These are phyloP conservation scores for Elysia crispata DNA, from an alignment of 2,888 invertebrate species.

Conservation along the genomic window DNA sequence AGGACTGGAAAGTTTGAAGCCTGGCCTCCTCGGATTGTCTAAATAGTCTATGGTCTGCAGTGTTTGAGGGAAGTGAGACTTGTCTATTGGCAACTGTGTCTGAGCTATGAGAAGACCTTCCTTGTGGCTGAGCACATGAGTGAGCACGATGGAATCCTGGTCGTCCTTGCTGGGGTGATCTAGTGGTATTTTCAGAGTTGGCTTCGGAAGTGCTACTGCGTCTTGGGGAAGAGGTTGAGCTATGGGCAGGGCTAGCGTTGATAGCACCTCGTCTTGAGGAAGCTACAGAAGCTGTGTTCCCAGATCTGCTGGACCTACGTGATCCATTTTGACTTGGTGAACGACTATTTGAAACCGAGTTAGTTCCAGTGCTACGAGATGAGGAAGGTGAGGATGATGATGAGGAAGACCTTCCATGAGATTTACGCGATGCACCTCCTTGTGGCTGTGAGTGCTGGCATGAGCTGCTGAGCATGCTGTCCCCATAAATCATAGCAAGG, in stretches of 20 bases:
- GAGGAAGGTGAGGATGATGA: background rate
- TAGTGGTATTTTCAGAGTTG: background rate
- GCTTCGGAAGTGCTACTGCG: conserved; percentile 42
- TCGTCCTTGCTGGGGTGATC: background rate
- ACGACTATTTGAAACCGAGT: background rate
- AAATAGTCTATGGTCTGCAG: conserved; percentile 29
- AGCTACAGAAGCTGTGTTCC: background rate
- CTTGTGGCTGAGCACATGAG: conserved; percentile 35
- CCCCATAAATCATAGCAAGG: conserved; percentile 37
- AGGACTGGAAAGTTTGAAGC: conserved; percentile 34
- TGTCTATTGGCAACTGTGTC: conserved; percentile 48
- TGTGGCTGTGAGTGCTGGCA: background rate
- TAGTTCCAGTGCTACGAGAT: background rate
- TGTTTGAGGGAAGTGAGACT: conserved; percentile 25
- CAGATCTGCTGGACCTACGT: background rate
- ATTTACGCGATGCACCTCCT: background rate
- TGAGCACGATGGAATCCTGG: conserved; percentile 37
- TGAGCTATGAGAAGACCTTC: conserved; percentile 25
- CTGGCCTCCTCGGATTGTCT: conserved; percentile 45
- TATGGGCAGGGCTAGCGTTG: background rate
- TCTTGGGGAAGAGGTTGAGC: conserved; percentile 9
- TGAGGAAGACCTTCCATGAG: conserved; percentile 25
- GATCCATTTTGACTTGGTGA: background rate
- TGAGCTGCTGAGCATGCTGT: conserved; percentile 22
- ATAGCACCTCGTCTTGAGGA: background rate